Percentiles rank a stretch among this genome's conserved stretches.
Evolutionary conservation across 53 echinoderm and acorn worm species (phyloP).

Genomic region (Astropecten irregularis): DNA sequence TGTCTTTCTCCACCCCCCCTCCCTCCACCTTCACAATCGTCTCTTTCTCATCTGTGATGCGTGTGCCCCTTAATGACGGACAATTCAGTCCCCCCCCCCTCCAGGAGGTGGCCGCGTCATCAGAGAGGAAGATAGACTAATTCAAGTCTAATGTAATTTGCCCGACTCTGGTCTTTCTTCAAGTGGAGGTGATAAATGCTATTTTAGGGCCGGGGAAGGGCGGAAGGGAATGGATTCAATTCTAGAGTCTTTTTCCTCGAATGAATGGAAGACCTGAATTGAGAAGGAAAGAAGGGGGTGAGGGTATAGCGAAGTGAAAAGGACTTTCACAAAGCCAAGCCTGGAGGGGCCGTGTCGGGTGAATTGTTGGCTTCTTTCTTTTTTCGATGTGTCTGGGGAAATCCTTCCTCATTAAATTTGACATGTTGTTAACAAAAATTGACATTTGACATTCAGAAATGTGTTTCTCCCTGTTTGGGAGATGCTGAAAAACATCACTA

Average conservation of each 20-base stretch:
- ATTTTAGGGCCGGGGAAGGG: too few species aligned
- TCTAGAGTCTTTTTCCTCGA: not conserved
- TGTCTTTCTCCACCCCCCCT: not conserved
- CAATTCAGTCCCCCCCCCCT: too few species aligned
- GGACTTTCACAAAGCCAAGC: not conserved
- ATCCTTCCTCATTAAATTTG: too few species aligned
- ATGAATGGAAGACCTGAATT: too few species aligned
- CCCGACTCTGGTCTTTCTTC: not conserved
- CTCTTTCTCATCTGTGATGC: not conserved
- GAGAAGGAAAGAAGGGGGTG: too few species aligned
- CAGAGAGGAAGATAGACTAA: not conserved
- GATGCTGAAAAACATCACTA: too few species aligned
- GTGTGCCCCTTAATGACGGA: not conserved
- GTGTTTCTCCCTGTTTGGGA: too few species aligned
- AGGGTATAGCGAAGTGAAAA: not conserved
- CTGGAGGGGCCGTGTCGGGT: not conserved
- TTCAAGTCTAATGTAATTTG: constrained; percentile 44
- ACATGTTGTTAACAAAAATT: too few species aligned
- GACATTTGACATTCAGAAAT: too few species aligned
- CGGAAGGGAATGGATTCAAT: constrained; percentile 16
- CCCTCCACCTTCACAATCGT: not conserved
- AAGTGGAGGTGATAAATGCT: constrained; percentile 18
- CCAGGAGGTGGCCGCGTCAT: not conserved
- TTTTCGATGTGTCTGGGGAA: too few species aligned
- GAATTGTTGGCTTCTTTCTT: too few species aligned